phyloP scores from a whole-genome alignment of 2,888 invertebrate species.

The Tetragnatha montana region DNA sequence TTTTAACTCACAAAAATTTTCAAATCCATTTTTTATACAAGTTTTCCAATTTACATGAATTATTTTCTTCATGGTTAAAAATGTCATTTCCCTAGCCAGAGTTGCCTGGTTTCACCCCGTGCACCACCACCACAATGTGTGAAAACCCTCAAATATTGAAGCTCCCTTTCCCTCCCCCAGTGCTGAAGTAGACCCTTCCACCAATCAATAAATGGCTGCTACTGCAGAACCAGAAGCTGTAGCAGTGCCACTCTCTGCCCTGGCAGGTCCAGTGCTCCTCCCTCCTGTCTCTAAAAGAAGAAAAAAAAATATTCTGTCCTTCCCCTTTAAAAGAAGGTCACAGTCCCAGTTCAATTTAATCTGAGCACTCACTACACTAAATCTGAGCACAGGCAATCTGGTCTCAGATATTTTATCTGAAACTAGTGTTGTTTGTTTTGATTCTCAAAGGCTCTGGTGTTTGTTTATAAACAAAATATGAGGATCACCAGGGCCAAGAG shows the following conservation, averaged over 20 bases:
- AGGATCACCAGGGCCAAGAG: constrained; percentile 47
- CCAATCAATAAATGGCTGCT: constrained; percentile 64
- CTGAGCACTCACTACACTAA: background rate
- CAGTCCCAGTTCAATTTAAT: background rate
- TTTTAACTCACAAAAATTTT: background rate
- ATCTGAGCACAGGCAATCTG: background rate
- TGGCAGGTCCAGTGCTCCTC: constrained; percentile 15
- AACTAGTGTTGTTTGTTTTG: constrained; percentile 3
- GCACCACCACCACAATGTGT: background rate
- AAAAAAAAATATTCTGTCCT: constrained; percentile 36
- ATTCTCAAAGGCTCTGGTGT: constrained; percentile 17
- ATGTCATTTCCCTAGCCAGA: background rate
- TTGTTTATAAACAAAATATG: constrained; percentile 64
- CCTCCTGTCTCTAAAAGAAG: background rate
- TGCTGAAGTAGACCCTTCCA: constrained; percentile 49
- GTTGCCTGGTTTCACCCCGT: background rate
- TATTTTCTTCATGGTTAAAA: too few relatives aligned
- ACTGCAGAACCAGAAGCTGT: constrained; percentile 62
- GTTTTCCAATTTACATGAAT: too few relatives aligned
- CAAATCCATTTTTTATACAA: background rate
- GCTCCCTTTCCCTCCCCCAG: constrained; percentile 27
- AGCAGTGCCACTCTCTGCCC: constrained; percentile 31
- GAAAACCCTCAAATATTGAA: constrained; percentile 5
- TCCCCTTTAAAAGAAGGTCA: constrained; percentile 50
- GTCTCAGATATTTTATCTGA: too few relatives aligned